Evolutionary conservation across 2,888 invertebrate genomes (phyloP), one percentile per base, ranked within the genome.

Genomic region (Troilus luridus): DNA sequence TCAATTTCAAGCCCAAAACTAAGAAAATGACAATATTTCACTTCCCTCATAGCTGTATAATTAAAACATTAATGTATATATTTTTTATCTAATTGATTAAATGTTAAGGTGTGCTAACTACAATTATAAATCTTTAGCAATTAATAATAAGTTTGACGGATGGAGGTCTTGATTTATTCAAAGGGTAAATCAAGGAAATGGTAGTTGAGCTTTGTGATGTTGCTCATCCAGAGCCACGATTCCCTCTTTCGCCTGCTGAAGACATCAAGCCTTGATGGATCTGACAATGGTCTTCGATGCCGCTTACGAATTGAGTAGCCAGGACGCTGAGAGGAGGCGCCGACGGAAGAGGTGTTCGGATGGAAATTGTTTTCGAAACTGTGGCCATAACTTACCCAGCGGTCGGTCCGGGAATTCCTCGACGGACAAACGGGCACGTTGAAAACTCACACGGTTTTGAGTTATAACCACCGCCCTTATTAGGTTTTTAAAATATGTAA

Each of bases 401-500:
- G 77, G 90, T 90, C 90, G 90, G 90, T 89, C 89, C 89, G 9
- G 88, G 56, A 27, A 88, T 60, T 62, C 59, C 88, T 54, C 60
- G 67, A 54, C 90, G 56, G 90, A 90, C 90, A 90, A 90, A 90
- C 90, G 67, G 90, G 24, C 59, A 54, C 90, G 90, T 58, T 90
- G 90, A 90, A 90, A 90, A 90, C 90, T 59, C 56, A 90, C 90
- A 90, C 72, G 77, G 77, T 90, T 81, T 90, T 90, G 90, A 90
- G 81, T 41, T 85, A 90, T 90, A 90, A 41, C 88, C 85, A 24
- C 24, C 59, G 90, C 54, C 88, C 90, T 90, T 90, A 90, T 90
- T 90, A 85, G 90, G 85, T 90, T 90, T 90, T 90, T 90, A 90
- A 90, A 90, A 90, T 90, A 90, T 90, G 90, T 90, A 90, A 90